Percentiles rank a stretch among this genome's conserved stretches.
Evolutionary conservation across 2,797 vertebrate species (phyloP).

Genomic region (Chrosomus eos): DNA sequence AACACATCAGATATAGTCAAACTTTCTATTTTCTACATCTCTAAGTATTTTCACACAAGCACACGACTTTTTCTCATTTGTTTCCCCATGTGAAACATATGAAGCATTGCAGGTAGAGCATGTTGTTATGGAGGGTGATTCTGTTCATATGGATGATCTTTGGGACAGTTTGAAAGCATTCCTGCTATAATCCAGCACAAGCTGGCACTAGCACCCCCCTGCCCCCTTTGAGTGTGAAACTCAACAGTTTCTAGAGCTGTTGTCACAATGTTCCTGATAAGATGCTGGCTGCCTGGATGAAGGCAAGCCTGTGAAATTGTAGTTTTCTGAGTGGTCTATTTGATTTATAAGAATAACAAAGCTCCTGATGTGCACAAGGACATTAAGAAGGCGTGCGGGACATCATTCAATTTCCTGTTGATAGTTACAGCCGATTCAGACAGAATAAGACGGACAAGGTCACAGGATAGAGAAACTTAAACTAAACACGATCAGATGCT

Average conservation of each 20-base stretch:
- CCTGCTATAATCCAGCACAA: constrained; percentile 8
- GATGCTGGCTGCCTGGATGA: neutral
- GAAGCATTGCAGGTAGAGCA: neutral
- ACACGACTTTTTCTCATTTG: neutral
- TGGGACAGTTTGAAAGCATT: constrained; percentile 30
- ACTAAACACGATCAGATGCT: neutral
- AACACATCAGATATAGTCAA: neutral
- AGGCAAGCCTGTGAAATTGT: constrained; percentile 15
- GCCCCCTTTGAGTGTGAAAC: constrained; percentile 26
- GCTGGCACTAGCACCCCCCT: constrained; percentile 13
- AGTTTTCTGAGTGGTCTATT: neutral
- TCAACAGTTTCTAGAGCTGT: constrained; percentile 38
- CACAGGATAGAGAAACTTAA: neutral
- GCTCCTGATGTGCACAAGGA: constrained; percentile 16
- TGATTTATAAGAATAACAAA: constrained; percentile 14
- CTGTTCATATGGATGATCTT: constrained; percentile 2
- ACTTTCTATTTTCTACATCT: neutral
- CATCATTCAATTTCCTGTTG: constrained; percentile 16
- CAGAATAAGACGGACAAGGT: neutral
- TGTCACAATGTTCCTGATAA: constrained; percentile 43
- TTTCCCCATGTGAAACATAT: neutral
- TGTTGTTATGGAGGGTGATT: neutral
- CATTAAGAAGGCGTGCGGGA: constrained; percentile 1
- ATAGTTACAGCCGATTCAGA: constrained; percentile 14
- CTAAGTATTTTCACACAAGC: neutral